Base-by-base conservation (phyloP, 2,797 vertebrate species). In the Scyliorhinus canicula region DNA sequence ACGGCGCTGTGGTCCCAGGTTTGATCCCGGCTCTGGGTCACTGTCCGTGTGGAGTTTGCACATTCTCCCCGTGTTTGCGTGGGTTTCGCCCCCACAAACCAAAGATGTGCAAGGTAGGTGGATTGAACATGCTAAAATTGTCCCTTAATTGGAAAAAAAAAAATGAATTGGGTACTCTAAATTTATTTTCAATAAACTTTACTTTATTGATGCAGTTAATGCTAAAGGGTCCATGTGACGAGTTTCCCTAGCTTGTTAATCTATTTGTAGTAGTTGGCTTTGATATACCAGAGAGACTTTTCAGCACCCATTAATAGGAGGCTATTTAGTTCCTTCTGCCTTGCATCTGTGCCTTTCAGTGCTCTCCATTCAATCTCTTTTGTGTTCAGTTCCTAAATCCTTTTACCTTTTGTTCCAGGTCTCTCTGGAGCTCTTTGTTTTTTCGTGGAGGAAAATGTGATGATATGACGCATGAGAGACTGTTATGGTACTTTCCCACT, bases 231-330 rank as follows among this genome's bases (percentile, higher is more conserved):
- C 11, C 47, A 74, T 74, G 71, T 44, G 40, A 82, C 19, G 28
- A 55, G 84, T 35, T 86, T 86, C 47, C 3, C 28, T 4, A 50
- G 50, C 84, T 55, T 86, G 11, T 86, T 12, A 86, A 55, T 86
- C 84, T 35, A 35, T 85, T 50, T 55, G 24, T 55, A 86, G 52
- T 86, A 12, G 28, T 55, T 55, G 50, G 84, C 50, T 86, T 86
- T 55, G 84, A 86, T 86, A 86, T 52, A 86, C 50, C 26, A 16
- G 84, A 86, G 50, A 28, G 55, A 50, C 52, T 86, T 86, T 47
- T 86, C 52, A 86, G 52, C 50, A 86, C 50, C 47, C 50, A 86
- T 86, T 86, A 11, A 86, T 86, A 86, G 50, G 84, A 86, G 50
- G 12, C 47, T 86, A 55, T 55, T 31, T 86, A 52, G 28, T 35